Evolutionary conservation across 2,113 vertebrate species (phyloP).

Genomic region (Poeciliopsis retropinna): DNA sequence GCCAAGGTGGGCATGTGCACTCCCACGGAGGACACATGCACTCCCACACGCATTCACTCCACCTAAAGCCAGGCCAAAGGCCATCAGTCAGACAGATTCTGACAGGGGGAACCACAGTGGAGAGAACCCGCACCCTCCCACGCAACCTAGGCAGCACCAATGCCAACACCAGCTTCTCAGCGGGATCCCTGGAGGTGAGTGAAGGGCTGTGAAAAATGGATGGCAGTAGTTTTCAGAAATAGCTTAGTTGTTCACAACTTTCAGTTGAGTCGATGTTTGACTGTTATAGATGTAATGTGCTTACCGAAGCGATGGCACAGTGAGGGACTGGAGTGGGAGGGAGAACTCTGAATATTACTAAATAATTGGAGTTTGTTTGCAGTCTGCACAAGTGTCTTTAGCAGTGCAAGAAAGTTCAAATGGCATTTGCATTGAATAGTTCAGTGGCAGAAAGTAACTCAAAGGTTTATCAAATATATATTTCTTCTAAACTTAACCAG

Average conservation of each 20-base stretch:
- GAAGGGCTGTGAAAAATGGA: conserved; percentile 16
- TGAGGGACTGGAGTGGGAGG: neutral
- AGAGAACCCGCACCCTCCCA: conserved; percentile 96
- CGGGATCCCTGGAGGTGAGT: conserved; percentile 97
- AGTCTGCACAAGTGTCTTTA: neutral
- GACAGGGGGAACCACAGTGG: conserved; percentile 86
- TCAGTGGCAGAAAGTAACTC: neutral
- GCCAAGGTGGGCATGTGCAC: conserved; percentile 68
- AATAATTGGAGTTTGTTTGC: no score
- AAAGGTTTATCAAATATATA: neutral
- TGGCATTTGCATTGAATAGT: neutral
- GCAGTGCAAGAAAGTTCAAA: neutral
- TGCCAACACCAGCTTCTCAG: conserved; percentile 87
- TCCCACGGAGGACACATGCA: conserved; percentile 74
- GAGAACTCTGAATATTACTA: no score
- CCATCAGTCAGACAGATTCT: conserved; percentile 92
- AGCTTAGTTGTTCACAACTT: conserved; percentile 11
- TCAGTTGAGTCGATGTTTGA: conserved; percentile 12
- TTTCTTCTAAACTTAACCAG: neutral
- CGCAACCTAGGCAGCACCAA: conserved; percentile 92
- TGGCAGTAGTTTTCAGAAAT: conserved; percentile 11
- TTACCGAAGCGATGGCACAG: neutral
- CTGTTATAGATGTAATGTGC: conserved; percentile 5
- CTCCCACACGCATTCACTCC: conserved; percentile 86
- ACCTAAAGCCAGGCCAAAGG: conserved; percentile 88